Percentiles rank a stretch among this genome's conserved stretches.
phyloP scores from a whole-genome alignment of 2,113 vertebrate species.

The Ia io region DNA sequence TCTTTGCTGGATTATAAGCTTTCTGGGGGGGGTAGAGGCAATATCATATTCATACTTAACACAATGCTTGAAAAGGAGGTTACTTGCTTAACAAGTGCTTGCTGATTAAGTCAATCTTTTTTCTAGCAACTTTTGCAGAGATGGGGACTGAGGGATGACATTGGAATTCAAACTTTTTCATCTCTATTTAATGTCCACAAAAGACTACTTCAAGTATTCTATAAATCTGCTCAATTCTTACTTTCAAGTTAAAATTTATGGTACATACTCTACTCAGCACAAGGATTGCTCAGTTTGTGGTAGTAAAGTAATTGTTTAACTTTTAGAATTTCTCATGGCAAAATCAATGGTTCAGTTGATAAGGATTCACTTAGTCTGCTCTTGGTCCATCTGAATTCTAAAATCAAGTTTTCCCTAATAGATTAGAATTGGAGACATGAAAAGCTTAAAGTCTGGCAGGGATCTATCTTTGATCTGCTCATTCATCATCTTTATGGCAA shows the following conservation, averaged over 20 bases:
- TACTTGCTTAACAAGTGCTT: neutral
- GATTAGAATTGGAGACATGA: neutral
- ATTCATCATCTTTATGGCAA: neutral
- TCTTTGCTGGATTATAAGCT: neutral
- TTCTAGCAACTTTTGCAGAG: neutral
- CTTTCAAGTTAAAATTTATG: conserved; percentile 44
- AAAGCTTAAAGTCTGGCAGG: neutral
- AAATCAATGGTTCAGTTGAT: neutral
- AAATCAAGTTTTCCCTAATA: neutral
- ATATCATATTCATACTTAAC: neutral
- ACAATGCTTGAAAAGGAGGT: neutral
- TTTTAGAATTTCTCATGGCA: conserved; percentile 48
- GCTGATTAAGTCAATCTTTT: neutral
- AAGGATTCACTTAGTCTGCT: neutral
- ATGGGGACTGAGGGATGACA: neutral
- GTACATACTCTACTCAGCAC: neutral
- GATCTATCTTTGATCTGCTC: neutral
- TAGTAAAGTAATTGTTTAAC: neutral
- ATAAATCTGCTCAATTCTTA: conserved; percentile 51
- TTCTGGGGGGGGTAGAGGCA: neutral
- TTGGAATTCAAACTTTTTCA: neutral
- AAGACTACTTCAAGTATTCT: conserved; percentile 29
- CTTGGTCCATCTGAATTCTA: neutral
- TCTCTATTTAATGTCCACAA: neutral
- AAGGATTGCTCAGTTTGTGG: neutral